Evolutionary conservation across 2,888 invertebrate genomes (phyloP).

Genomic region (Drosophila cracens): DNA sequence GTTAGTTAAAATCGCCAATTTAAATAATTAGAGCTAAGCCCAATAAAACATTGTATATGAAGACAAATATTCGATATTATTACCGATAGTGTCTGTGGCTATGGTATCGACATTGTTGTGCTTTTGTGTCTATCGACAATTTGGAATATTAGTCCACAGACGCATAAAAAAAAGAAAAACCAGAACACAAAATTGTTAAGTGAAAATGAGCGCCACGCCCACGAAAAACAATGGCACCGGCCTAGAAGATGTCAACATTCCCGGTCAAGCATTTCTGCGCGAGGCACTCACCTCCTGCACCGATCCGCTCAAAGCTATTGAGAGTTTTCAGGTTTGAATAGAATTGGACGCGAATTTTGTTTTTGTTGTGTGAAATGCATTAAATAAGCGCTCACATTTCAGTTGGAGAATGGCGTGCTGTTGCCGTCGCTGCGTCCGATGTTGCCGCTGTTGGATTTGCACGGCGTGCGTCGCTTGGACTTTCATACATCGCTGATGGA

Average conservation of each 20-base stretch:
- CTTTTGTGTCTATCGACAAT: conserved; percentile 4
- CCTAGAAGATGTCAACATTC: conserved; percentile 94
- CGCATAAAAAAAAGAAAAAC: neutral
- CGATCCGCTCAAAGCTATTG: conserved; percentile 98
- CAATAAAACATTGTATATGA: neutral
- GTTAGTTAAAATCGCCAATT: neutral
- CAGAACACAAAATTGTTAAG: conserved; percentile 7
- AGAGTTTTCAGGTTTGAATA: conserved; percentile 90
- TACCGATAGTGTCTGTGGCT: neutral
- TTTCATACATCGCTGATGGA: conserved; percentile 97
- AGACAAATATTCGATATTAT: neutral
- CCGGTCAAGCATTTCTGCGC: conserved; percentile 92
- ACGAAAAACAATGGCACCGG: conserved; percentile 87
- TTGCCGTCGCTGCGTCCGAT: conserved; percentile 97
- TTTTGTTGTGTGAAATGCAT: neutral
- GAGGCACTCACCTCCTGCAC: conserved; percentile 98
- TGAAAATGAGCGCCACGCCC: conserved; percentile 78
- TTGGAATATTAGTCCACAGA: neutral
- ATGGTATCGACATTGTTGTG: conserved; percentile 7
- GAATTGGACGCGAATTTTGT: neutral
- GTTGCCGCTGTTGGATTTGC: conserved; percentile 97
- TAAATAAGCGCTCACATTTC: conserved; percentile 62
- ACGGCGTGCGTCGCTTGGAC: conserved; percentile 95
- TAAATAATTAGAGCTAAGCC: neutral
- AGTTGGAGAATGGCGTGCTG: conserved; percentile 95